Evolutionary conservation across 2,113 vertebrate species (phyloP).

Genomic region (Centropus unirufus): DNA sequence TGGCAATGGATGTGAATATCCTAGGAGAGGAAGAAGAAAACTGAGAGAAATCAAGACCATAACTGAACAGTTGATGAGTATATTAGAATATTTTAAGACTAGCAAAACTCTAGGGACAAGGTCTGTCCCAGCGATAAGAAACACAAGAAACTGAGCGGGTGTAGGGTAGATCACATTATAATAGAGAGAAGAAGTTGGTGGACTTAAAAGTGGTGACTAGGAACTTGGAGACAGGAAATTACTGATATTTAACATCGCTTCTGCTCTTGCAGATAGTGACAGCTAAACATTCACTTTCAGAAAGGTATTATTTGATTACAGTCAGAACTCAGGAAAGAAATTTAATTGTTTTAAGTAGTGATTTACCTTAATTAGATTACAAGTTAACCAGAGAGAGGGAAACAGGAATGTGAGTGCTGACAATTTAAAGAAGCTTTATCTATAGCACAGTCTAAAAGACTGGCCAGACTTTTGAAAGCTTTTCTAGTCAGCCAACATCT

Average conservation of each 20-base stretch:
- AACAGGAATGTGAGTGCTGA: background rate
- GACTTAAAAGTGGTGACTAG: background rate
- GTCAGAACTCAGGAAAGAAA: background rate
- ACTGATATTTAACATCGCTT: background rate
- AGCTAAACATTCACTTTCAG: background rate
- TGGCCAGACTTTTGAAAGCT: background rate
- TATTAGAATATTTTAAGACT: constrained; percentile 51
- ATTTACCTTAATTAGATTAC: background rate
- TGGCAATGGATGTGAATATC: constrained; percentile 49
- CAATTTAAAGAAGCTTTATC: background rate
- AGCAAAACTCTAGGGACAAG: constrained; percentile 18
- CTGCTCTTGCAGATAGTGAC: background rate
- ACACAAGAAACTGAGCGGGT: background rate
- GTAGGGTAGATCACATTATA: background rate
- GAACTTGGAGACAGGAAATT: background rate
- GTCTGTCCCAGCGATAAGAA: background rate
- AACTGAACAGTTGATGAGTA: constrained; percentile 61
- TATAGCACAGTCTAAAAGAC: background rate
- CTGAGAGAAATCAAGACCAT: constrained; percentile 47
- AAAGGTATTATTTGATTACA: background rate
- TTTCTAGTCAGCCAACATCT: background rate
- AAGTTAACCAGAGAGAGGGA: background rate
- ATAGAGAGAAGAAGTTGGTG: background rate
- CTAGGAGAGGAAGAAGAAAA: constrained; percentile 41
- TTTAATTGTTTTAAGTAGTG: background rate